phyloP scores from a whole-genome alignment of 2,888 invertebrate genomes.

The Cephonodes hylas region DNA sequence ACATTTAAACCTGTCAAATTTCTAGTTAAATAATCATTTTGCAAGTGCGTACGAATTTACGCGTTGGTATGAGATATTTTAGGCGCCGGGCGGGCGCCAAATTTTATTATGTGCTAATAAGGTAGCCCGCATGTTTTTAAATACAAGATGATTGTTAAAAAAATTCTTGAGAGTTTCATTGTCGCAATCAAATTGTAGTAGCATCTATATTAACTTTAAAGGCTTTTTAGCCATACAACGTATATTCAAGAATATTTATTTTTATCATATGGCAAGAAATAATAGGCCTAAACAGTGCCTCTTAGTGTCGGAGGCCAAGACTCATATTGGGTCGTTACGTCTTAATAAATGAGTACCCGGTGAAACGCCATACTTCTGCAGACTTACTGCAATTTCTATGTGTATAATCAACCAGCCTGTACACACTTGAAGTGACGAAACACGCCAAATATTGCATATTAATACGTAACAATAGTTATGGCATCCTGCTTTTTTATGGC shows the following conservation, averaged over 20 bases:
- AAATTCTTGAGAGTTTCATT: neutral
- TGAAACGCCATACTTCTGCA: no score
- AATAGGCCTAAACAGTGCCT: no score
- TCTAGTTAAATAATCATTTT: neutral
- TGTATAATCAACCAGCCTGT: slow-evolving; percentile 28
- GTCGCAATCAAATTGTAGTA: no score
- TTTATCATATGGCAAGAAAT: no score
- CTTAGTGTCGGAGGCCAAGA: no score
- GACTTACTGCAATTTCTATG: no score
- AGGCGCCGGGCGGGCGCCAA: slow-evolving; percentile 21
- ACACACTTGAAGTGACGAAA: slow-evolving; percentile 30
- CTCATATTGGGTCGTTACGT: no score
- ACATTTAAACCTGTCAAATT: neutral
- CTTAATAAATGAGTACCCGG: no score
- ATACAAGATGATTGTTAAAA: slow-evolving; percentile 14
- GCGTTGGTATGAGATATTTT: neutral
- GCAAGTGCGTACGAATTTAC: neutral
- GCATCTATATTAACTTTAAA: no score
- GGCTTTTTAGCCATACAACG: no score
- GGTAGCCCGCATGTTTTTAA: slow-evolving; percentile 7
- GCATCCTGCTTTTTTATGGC: slow-evolving; percentile 3
- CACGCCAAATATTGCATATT: slow-evolving; percentile 37
- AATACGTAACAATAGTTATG: slow-evolving; percentile 8
- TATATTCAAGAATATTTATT: no score
- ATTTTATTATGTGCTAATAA: slow-evolving; percentile 26